A percentile compares a stretch with the other conserved stretches of the same genome.
Conservation (phyloP, 2,113 vertebrate genomes). For the Dunckerocampus dactyliophorus region DNA sequence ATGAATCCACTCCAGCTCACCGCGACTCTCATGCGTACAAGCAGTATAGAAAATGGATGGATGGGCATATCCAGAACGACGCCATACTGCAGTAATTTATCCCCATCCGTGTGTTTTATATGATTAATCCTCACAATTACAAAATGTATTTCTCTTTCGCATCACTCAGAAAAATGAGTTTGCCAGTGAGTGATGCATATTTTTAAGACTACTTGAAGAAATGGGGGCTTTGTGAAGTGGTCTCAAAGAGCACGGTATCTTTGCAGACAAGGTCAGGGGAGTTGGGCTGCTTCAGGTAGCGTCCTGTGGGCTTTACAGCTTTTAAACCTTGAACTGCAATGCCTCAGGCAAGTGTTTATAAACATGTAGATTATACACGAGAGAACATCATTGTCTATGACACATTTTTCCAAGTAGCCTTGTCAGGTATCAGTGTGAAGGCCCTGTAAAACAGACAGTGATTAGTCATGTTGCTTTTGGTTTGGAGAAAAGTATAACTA, state of each 20-base stretch:
- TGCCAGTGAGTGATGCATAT: conserved; percentile 12
- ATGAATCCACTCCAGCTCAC: no score
- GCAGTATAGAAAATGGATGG: no score
- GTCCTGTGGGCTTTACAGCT: conserved; percentile 53
- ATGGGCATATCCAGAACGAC: no score
- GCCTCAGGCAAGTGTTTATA: conserved; percentile 13
- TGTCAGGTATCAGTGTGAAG: no score
- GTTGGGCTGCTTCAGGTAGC: conserved; percentile 38
- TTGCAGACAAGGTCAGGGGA: conserved; percentile 43
- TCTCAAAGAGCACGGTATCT: conserved; percentile 17
- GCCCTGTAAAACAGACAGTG: no score
- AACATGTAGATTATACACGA: not conserved
- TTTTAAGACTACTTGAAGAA: conserved; percentile 3
- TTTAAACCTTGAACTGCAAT: conserved; percentile 55
- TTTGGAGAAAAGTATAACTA: no score
- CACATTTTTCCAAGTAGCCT: no score
- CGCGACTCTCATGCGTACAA: no score
- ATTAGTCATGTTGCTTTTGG: no score
- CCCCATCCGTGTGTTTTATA: not conserved
- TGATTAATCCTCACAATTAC: not conserved
- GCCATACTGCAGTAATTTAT: no score
- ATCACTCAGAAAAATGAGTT: conserved; percentile 1
- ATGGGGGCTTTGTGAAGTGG: conserved; percentile 22
- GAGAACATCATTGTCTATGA: not conserved
- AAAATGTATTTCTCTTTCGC: conserved; percentile 8